A percentile compares a stretch with the other conserved stretches of the same genome.
phyloP scores from a whole-genome alignment of 2,888 invertebrate genomes.

The Dicycla oo region DNA sequence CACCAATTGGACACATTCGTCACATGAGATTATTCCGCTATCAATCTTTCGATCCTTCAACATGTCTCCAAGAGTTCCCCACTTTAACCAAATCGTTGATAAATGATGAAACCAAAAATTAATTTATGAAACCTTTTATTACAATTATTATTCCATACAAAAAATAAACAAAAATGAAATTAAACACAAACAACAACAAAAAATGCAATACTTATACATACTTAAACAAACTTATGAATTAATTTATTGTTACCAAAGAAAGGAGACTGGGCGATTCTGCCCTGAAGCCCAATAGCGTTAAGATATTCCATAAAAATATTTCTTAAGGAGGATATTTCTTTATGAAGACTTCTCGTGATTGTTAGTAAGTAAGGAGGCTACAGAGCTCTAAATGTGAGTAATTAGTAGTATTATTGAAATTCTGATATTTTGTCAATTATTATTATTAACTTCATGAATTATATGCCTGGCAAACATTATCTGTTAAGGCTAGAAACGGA shows the following conservation, averaged over 20 bases:
- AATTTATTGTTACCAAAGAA: not conserved
- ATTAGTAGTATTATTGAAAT: no score
- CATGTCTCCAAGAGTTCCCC: slow-evolving; percentile 82
- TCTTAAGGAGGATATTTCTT: no score
- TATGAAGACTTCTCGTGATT: no score
- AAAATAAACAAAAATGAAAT: slow-evolving; percentile 52
- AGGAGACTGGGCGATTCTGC: no score
- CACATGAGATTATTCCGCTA: slow-evolving; percentile 80
- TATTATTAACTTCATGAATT: no score
- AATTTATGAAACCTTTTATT: slow-evolving; percentile 71
- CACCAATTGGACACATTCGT: slow-evolving; percentile 85
- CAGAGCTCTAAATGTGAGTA: no score
- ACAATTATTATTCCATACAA: slow-evolving; percentile 53
- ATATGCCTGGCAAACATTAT: no score
- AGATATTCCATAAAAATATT: no score
- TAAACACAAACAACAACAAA: slow-evolving; percentile 58
- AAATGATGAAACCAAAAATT: slow-evolving; percentile 65
- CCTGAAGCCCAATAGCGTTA: no score
- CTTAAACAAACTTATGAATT: slow-evolving; percentile 28
- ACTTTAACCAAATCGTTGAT: slow-evolving; percentile 66
- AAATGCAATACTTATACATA: slow-evolving; percentile 4
- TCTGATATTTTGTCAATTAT: no score
- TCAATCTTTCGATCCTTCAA: slow-evolving; percentile 84
- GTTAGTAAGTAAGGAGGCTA: no score
- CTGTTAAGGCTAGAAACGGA: no score